Evolutionary conservation across 2,113 vertebrate species (phyloP).

Genomic region (Globicephala melas): DNA sequence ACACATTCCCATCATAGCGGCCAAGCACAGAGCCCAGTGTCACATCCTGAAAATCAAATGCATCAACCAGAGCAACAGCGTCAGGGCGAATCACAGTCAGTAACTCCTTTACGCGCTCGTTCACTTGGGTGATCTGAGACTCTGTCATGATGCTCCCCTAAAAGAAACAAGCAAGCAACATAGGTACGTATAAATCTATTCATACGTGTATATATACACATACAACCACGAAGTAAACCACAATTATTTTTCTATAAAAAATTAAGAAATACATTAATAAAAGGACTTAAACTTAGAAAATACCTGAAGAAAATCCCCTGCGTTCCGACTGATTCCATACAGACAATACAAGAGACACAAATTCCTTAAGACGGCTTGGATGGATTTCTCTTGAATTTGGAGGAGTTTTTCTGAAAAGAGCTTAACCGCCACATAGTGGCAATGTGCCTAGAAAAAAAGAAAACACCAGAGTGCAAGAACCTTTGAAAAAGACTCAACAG

Average conservation of each 20-base stretch:
- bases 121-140: slow-evolving; percentile 87
- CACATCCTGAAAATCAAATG: slow-evolving; percentile 91
- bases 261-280: not conserved
- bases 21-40: slow-evolving; percentile 92
- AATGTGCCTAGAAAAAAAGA: slow-evolving; percentile 88
- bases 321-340: slow-evolving; percentile 88
- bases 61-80: slow-evolving; percentile 92
- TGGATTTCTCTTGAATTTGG: slow-evolving; percentile 83
- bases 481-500: fast-evolving
- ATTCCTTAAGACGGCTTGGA: slow-evolving; percentile 86
- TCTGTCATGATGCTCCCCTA: slow-evolving; percentile 89
- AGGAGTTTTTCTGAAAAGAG: slow-evolving; percentile 90
- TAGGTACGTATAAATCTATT: no score
- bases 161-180: not conserved
- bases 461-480: not conserved
- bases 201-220: fast-evolving
- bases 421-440: slow-evolving; percentile 95
- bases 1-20: slow-evolving; percentile 96
- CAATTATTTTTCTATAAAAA: not conserved
- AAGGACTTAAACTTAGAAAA: not conserved
- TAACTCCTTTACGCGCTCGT: slow-evolving; percentile 88
- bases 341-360: slow-evolving; percentile 92
- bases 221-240: not conserved
- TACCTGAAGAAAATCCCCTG: slow-evolving; percentile 94
- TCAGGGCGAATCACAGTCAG: slow-evolving; percentile 89